Percentiles rank a stretch among this genome's conserved stretches.
Conservation (phyloP, 2,113 vertebrate species). For the Cochlearius cochlearius region DNA sequence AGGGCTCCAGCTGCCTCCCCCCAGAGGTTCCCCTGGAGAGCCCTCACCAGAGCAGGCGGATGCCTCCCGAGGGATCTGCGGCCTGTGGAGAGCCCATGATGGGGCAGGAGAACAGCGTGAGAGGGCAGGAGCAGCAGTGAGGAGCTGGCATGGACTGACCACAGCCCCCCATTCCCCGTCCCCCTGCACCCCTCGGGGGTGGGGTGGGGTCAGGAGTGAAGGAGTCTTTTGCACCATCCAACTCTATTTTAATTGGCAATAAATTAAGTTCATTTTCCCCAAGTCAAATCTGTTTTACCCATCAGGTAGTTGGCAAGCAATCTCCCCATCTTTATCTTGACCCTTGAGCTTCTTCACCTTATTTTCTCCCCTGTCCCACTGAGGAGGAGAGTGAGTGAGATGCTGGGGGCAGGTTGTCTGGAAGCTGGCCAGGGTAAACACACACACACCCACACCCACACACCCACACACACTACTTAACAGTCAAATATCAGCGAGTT, state of each 20-base stretch:
- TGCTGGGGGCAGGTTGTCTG: neutral
- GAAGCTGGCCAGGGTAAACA: neutral
- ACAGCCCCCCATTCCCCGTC: accelerated
- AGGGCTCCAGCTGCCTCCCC: neutral
- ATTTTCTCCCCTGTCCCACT: neutral
- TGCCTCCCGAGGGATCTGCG: neutral
- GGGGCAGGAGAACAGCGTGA: neutral
- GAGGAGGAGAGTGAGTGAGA: neutral
- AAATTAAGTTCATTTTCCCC: neutral
- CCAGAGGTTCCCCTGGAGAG: neutral
- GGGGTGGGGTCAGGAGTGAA: no score
- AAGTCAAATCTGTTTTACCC: neutral
- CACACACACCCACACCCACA: no score
- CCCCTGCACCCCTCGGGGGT: accelerated
- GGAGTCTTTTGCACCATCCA: neutral
- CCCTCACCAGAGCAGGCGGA: accelerated
- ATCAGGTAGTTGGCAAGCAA: neutral
- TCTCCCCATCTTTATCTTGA: neutral
- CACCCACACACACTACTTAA: no score
- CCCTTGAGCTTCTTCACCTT: neutral
- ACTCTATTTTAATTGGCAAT: neutral
- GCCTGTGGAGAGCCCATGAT: accelerated
- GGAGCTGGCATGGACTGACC: neutral
- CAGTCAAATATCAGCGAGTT: neutral
- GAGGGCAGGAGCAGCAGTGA: accelerated